Base-by-base conservation (phyloP, 2,797 vertebrate genomes). In the Poecilia wingei region DNA sequence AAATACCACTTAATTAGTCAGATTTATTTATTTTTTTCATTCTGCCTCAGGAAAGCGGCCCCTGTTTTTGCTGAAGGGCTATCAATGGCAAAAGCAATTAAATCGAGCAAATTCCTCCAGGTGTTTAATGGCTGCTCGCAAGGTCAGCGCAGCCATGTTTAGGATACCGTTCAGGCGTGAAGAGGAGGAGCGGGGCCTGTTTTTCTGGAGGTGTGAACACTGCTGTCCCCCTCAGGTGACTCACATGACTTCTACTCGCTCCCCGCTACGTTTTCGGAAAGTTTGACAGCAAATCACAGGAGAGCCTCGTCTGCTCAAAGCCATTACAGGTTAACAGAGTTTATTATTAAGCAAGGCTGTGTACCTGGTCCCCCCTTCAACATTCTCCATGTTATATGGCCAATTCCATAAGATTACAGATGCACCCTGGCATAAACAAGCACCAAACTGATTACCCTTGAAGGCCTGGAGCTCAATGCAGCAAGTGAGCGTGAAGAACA, bases 131-230 rank as follows among this genome's bases (percentile, higher is more conserved):
- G 91, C 89, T 88, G 86, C 91, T 92, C 79, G 69, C 95, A 96
- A 95, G 95, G 95, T 96, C 93, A 94, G 89, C 78, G 43, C 90
- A 92, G 93, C 89, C 91, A 91, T 94, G 94, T 95, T 95, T 94
- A 92, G 93, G 92, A 93, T 87, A 89, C 84, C 70, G 49, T 86
- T 90, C 89, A 91, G 83, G 89, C 93, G 83, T 95, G 93, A 94
- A 94, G 89, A 91, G 86, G 91, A 91, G 89, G 87, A 89, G 89
- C 69, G 13, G 72, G 74, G 79, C 82, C 79, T 77, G 86, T 86
- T 89, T 90, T 89, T 89, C 88, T 92, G 87, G 76, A 82, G 78
- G 87, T 88, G 88, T 91, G 91, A 92, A 90, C 72, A 73, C 78
- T 83, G 77, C 79, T 76, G 36, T 80, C 79, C 75, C 59, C 89